phyloP scores from a whole-genome alignment of 2,888 invertebrate species.

The Eupithecia subfuscata region DNA sequence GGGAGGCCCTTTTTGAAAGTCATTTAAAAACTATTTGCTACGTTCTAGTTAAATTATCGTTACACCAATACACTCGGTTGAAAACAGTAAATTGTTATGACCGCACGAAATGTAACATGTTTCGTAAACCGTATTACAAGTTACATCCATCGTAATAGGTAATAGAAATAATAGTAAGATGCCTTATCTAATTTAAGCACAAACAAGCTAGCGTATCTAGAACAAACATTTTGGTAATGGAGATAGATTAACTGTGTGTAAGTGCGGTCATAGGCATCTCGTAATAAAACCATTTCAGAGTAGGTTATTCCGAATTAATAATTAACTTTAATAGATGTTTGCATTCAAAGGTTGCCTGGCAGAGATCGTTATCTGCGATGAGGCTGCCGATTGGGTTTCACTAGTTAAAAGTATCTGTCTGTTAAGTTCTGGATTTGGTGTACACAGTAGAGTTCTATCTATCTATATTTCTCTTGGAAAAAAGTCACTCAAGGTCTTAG shows the following conservation, averaged over 20 bases:
- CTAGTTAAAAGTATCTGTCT: background rate
- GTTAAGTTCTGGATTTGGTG: background rate
- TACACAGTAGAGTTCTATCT: too few relatives aligned
- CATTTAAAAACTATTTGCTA: slow-evolving; percentile 7
- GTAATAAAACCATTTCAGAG: background rate
- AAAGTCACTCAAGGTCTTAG: too few relatives aligned
- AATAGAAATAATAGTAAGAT: slow-evolving; percentile 24
- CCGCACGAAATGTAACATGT: slow-evolving; percentile 28
- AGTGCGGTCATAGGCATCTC: background rate
- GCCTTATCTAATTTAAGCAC: slow-evolving; percentile 14
- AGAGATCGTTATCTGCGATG: background rate
- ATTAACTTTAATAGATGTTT: background rate
- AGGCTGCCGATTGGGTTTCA: background rate
- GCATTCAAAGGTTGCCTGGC: background rate
- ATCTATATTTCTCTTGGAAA: too few relatives aligned
- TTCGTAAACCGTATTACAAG: slow-evolving; percentile 26
- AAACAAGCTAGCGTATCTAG: slow-evolving; percentile 4
- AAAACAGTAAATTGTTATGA: slow-evolving; percentile 27
- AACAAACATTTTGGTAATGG: background rate
- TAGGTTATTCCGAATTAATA: background rate
- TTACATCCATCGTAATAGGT: slow-evolving; percentile 11
- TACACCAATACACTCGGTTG: slow-evolving; percentile 24
- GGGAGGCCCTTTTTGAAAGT: too few relatives aligned
- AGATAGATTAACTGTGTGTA: background rate
- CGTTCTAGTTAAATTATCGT: slow-evolving; percentile 26